Conservation (phyloP, 2,797 vertebrate species). For the Pseudomugil gertrudae region DNA sequence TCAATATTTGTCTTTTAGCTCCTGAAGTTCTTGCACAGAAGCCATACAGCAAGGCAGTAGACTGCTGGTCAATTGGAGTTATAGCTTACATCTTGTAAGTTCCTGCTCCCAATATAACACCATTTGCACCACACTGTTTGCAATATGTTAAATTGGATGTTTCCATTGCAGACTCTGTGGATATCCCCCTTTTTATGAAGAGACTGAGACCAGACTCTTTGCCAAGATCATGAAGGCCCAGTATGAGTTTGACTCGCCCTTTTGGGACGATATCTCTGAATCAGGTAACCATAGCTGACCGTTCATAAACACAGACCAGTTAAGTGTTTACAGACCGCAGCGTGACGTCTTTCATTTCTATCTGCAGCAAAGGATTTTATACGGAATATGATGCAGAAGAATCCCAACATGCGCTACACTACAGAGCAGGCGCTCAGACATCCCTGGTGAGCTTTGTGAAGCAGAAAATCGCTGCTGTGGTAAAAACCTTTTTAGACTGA, state of each 20-base stretch:
- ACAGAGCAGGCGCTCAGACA: constrained; percentile 92
- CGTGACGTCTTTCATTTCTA: constrained; percentile 1
- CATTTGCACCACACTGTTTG: background rate
- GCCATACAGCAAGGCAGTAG: constrained; percentile 96
- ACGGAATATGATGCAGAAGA: constrained; percentile 93
- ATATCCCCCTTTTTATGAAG: constrained; percentile 97
- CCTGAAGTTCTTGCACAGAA: constrained; percentile 97
- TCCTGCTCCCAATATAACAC: constrained; percentile 14
- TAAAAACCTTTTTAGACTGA: background rate
- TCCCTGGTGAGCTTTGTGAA: constrained; percentile 86
- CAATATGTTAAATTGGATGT: background rate
- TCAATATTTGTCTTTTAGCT: constrained; percentile 76
- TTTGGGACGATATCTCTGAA: constrained; percentile 97
- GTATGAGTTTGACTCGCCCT: constrained; percentile 97
- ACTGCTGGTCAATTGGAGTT: constrained; percentile 99
- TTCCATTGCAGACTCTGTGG: constrained; percentile 88
- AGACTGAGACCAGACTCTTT: constrained; percentile 93
- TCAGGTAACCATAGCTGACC: constrained; percentile 83
- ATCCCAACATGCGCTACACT: constrained; percentile 86
- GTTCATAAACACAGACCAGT: accelerated
- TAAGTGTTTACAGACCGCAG: background rate
- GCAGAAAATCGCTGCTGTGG: background rate
- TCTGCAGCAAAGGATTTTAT: constrained; percentile 95
- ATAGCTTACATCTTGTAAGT: constrained; percentile 98
- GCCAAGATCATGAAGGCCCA: constrained; percentile 96